A percentile compares a stretch with the other conserved stretches of the same genome.
Evolutionary conservation across 2,797 vertebrate species (phyloP).

Genomic region (Sarcoramphus papa): DNA sequence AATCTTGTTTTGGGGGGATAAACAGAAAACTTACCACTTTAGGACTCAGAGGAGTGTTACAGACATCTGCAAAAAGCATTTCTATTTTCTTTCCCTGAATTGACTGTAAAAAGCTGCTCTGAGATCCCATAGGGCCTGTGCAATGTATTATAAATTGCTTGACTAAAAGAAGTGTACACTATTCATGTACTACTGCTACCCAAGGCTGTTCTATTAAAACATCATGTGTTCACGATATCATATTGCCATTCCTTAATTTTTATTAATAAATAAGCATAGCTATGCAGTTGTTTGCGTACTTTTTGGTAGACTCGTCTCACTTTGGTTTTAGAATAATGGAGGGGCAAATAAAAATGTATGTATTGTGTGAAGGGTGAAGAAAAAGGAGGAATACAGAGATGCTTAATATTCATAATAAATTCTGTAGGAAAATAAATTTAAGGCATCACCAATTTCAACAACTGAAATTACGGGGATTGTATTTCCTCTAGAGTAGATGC

Average conservation of each 20-base stretch:
- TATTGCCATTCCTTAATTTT: conserved; percentile 7
- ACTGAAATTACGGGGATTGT: not conserved
- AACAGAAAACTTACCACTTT: not conserved
- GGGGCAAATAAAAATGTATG: not conserved
- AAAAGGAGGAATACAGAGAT: not conserved
- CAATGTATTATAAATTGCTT: conserved; percentile 8
- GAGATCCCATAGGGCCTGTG: not conserved
- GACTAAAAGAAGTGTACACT: not conserved
- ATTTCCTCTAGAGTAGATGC: not conserved
- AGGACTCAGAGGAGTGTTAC: not conserved
- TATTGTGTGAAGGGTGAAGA: not conserved
- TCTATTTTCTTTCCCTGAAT: not conserved
- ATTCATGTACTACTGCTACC: not conserved
- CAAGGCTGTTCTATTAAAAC: not conserved
- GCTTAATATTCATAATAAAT: not conserved
- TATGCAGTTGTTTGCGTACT: not conserved
- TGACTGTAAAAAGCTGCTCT: not conserved
- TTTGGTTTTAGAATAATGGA: not conserved
- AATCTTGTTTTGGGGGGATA: not conserved
- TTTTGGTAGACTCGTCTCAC: not conserved
- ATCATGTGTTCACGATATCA: not conserved
- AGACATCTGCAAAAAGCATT: conserved; percentile 14
- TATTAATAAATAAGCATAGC: conserved; percentile 26
- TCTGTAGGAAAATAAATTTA: not conserved
- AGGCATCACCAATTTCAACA: not conserved